phyloP scores from a whole-genome alignment of 2,888 invertebrate genomes.

The Melangyna quadrimaculata region DNA sequence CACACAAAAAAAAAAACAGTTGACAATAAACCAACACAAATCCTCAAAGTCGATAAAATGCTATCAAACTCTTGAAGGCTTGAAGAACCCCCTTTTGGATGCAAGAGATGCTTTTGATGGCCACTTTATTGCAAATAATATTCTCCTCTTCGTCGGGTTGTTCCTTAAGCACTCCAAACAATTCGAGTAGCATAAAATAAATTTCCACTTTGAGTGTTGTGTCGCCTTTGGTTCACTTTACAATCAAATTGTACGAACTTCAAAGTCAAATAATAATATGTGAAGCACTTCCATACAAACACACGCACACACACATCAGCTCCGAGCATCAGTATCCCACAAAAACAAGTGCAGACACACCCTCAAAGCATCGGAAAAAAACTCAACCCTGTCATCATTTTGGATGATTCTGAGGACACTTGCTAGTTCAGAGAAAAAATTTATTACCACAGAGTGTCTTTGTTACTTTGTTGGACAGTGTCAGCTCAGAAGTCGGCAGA shows the following conservation, averaged over 20 bases:
- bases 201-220: conserved; percentile 37
- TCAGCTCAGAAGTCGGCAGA: background rate
- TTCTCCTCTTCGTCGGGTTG: background rate
- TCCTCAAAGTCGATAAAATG: conserved; percentile 14
- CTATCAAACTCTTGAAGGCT: conserved; percentile 23
- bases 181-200: conserved; percentile 33
- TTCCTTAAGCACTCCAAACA: background rate
- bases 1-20: conserved; percentile 19
- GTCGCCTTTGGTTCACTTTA: conserved; percentile 33
- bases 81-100: conserved; percentile 32
- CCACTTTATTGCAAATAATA: conserved; percentile 33
- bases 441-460: conserved; percentile 26
- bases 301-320: background rate
- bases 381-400: conserved; percentile 42
- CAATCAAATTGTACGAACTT: conserved; percentile 63
- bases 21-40: conserved; percentile 35
- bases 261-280: conserved; percentile 53
- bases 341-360: conserved; percentile 27
- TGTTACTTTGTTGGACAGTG: conserved; percentile 20
- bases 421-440: conserved; percentile 10
- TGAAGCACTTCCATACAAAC: background rate
- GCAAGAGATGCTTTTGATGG: background rate
- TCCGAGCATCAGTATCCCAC: background rate
- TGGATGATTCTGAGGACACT: conserved; percentile 18
- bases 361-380: conserved; percentile 40